phyloP scores from a whole-genome alignment of 2,888 invertebrate species.

The Pollenia angustigena region DNA sequence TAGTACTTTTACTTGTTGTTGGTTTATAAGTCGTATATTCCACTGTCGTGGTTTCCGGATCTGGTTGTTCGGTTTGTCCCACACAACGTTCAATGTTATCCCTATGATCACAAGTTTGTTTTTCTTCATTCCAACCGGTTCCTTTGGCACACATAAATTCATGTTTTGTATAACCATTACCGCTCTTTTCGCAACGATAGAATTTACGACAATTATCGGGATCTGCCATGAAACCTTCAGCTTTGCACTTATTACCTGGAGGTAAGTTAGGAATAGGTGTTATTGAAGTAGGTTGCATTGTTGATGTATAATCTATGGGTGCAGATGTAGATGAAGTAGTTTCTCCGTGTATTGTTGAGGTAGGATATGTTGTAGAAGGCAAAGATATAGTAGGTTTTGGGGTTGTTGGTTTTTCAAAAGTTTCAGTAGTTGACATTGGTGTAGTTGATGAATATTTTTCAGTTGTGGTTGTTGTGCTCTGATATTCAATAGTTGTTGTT shows the following conservation, averaged over 20 bases:
- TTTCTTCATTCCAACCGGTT: constrained; percentile 88
- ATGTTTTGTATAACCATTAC: constrained; percentile 81
- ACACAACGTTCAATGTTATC: constrained; percentile 80
- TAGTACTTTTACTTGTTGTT: constrained; percentile 71
- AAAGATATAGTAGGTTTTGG: constrained; percentile 56
- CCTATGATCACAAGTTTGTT: constrained; percentile 87
- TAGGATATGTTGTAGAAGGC: constrained; percentile 36
- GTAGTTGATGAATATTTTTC: constrained; percentile 68
- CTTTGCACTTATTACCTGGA: constrained; percentile 84
- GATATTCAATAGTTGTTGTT: constrained; percentile 72
- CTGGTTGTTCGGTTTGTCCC: constrained; percentile 76
- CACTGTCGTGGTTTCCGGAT: constrained; percentile 62
- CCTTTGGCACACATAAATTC: constrained; percentile 88
- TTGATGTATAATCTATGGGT: constrained; percentile 73
- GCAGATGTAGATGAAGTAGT: constrained; percentile 66
- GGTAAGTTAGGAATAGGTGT: constrained; percentile 79
- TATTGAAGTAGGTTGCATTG: constrained; percentile 75
- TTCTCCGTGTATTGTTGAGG: constrained; percentile 56
- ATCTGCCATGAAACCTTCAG: constrained; percentile 87
- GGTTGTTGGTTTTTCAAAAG: constrained; percentile 66
- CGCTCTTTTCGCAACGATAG: constrained; percentile 86
- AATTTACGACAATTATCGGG: constrained; percentile 86
- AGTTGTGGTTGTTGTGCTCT: constrained; percentile 49
- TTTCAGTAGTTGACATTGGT: constrained; percentile 74
- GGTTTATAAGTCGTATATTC: constrained; percentile 36